phyloP scores from a whole-genome alignment of 2,797 vertebrate genomes.

The Numenius phaeopus region DNA sequence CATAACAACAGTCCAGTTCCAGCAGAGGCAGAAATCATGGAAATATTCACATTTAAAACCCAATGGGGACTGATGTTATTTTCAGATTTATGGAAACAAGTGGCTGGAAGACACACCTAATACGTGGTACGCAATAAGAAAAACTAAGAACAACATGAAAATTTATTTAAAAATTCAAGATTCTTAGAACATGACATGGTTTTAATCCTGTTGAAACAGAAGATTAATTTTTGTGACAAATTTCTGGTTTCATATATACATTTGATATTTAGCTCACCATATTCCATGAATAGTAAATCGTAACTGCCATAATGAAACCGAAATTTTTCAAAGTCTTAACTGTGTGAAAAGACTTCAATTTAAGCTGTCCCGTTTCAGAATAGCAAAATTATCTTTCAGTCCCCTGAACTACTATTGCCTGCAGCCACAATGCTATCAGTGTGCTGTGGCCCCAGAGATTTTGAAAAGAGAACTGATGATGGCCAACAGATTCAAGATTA shows the following conservation, averaged over 20 bases:
- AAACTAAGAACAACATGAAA: neutral
- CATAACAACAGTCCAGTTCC: neutral
- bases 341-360: neutral
- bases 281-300: neutral
- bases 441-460: neutral
- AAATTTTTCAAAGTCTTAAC: neutral
- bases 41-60: neutral
- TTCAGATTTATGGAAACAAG: neutral
- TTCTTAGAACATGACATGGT: neutral
- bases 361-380: neutral
- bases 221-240: neutral
- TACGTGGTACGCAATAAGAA: neutral
- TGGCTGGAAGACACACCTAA: neutral
- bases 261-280: neutral
- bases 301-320: neutral
- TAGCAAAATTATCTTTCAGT: neutral
- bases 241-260: neutral
- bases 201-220: neutral
- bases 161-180: neutral
- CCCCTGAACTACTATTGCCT: neutral
- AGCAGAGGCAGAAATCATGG: neutral
- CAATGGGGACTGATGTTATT: neutral
- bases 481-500: neutral
- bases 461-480: neutral
- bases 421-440: neutral